Base-by-base conservation (phyloP, 35 echinoderm and acorn worm species). In the Apostichopus japonicus region DNA sequence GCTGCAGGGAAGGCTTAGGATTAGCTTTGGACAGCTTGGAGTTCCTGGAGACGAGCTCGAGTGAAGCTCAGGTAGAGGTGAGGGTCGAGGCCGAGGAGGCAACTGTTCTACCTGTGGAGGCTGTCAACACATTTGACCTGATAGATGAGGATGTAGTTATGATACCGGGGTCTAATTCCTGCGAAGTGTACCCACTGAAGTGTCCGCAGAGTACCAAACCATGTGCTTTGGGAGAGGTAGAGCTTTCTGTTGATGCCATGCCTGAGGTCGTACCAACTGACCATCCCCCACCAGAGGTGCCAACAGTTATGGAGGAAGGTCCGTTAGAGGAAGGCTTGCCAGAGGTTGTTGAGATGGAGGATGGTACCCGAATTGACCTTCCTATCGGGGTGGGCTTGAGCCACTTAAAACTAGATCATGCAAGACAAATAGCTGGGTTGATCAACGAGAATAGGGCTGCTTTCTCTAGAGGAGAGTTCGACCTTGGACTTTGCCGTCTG, bases 401-500 rank as follows among this genome's bases (percentile, higher is more conserved):
- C 4, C 27, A 51, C 56, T 10, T 92, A 56, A 62, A 92, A 24
- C 61, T 23, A 70, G 56, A 51, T 21, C 4, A 83, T 1, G 77
- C 54, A 58, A 65, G 23, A 11, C 14, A 59, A 54, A 6, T 81
- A 52, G 93, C 81, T 16, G 9, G 79, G 71, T 10, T 94, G 23
- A 56, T 94, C 11, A 51, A 77, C 6, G 23, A 79, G 17, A n/a
- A 77, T 91, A 16, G 15, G 27, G 61, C 21, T 15, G 91, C 87
- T 6, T 93, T 95, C 58, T 93, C 87, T 15, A 55, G 23, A 10
- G 91, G 59, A 0, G 83, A 87, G 10, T 73, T 93, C 8, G 94
- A 95, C 59, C 75, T 93, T 4, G 94, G 94, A 57, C 71, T 82
- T 10, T 95, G 94, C 58, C 70, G 65, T 55, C 19, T 93, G 1